phyloP scores from a whole-genome alignment of 1,140 invertebrate genomes.

The Mya arenaria region DNA sequence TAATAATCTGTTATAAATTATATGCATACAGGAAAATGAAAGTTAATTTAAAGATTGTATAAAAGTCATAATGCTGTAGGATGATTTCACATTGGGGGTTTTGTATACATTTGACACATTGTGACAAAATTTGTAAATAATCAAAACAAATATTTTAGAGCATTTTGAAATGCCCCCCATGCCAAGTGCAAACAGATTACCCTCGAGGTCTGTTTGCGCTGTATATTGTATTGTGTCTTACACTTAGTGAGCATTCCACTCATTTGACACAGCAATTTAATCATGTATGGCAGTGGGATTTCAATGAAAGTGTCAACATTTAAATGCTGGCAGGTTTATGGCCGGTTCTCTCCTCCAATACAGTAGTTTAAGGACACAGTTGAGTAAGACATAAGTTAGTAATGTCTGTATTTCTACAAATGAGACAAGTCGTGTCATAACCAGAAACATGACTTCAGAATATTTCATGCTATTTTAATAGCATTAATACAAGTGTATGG shows the following conservation, averaged over 20 bases:
- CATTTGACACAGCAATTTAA: neutral
- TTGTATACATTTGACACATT: neutral
- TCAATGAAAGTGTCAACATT: conserved; percentile 12
- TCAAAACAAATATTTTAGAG: neutral
- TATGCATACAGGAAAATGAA: neutral
- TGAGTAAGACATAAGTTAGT: neutral
- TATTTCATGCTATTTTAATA: neutral
- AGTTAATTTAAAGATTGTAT: neutral
- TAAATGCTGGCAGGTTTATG: conserved; percentile 25
- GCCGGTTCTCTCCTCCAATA: neutral
- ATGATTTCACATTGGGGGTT: neutral
- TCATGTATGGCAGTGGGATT: neutral
- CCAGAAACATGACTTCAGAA: neutral
- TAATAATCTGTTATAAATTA: no score
- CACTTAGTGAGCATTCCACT: neutral
- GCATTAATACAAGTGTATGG: neutral
- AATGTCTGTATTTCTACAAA: neutral
- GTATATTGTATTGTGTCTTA: neutral
- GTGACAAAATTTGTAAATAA: no score
- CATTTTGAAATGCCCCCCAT: neutral
- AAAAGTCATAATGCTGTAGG: neutral
- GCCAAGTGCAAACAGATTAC: conserved; percentile 20
- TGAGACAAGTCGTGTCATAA: neutral
- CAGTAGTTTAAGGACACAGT: neutral
- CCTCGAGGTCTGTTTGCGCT: neutral